These are phyloP conservation scores for Drosophila sucinea DNA, from an alignment of 1,140 invertebrate genomes.

Conservation along the genomic window DNA sequence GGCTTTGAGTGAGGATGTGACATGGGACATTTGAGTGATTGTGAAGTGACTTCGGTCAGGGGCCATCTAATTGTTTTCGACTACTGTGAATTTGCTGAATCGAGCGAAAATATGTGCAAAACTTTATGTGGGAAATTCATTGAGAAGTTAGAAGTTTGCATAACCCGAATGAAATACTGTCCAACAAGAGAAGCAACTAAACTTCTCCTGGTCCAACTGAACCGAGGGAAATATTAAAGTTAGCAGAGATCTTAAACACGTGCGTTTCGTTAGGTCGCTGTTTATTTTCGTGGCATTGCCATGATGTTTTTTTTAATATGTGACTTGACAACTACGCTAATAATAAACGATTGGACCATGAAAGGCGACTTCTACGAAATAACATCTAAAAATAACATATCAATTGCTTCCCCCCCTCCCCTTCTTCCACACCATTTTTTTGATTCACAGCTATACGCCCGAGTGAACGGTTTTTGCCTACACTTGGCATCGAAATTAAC, in stretches of 20 bases:
- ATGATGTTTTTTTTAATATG: background rate
- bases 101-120: background rate
- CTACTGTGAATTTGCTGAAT: constrained; percentile 14
- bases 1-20: constrained; percentile 49
- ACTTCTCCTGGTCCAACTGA: too few relatives aligned
- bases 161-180: too few relatives aligned
- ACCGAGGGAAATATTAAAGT: too few relatives aligned
- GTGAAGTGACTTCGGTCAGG: constrained; percentile 46
- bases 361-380: background rate
- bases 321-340: background rate
- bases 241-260: too few relatives aligned
- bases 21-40: constrained; percentile 52
- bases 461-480: background rate
- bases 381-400: background rate
- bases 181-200: too few relatives aligned
- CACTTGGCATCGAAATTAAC: background rate
- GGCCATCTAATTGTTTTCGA: constrained; percentile 58
- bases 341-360: background rate
- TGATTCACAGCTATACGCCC: too few relatives aligned
- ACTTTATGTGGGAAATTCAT: constrained; percentile 5
- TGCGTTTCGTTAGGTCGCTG: too few relatives aligned
- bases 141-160: background rate
- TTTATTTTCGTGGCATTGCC: too few relatives aligned
- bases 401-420: background rate
- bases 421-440: too few relatives aligned